A percentile compares a stretch with the other conserved stretches of the same genome.
Conservation (phyloP, 2,888 invertebrate species). For the Leptinotarsa juncta region DNA sequence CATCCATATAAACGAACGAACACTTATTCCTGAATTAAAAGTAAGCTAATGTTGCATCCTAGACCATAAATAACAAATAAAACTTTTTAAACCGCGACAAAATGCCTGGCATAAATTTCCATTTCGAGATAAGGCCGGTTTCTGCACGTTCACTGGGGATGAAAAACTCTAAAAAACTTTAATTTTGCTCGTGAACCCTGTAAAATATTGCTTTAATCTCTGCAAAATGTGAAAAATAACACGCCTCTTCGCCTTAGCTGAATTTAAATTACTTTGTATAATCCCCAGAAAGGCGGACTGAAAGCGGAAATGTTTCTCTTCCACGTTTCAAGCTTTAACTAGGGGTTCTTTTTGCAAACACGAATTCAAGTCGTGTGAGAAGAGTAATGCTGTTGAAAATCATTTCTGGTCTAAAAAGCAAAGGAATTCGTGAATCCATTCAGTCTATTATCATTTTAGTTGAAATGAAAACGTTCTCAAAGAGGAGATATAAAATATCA, state of each 20-base stretch:
- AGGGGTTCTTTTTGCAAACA: slow-evolving; percentile 31
- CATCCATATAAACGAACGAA: slow-evolving; percentile 41
- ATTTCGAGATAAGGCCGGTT: slow-evolving; percentile 62
- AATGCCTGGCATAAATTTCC: slow-evolving; percentile 59
- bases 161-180: slow-evolving; percentile 63
- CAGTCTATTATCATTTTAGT: neutral
- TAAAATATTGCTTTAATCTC: slow-evolving; percentile 68
- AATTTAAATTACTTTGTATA: slow-evolving; percentile 65
- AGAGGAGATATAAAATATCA: too few species aligned
- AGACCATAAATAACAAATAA: slow-evolving; percentile 57
- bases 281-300: slow-evolving; percentile 62
- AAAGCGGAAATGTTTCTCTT: slow-evolving; percentile 52
- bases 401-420: slow-evolving; percentile 31
- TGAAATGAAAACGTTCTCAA: too few species aligned
- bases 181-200: slow-evolving; percentile 60
- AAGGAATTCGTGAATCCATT: neutral
- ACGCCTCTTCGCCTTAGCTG: slow-evolving; percentile 65
- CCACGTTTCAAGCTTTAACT: slow-evolving; percentile 39
- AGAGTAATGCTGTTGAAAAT: slow-evolving; percentile 41
- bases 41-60: slow-evolving; percentile 50
- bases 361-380: slow-evolving; percentile 35
- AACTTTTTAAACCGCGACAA: slow-evolving; percentile 61
- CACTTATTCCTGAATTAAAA: slow-evolving; percentile 54
- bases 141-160: slow-evolving; percentile 60
- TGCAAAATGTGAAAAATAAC: slow-evolving; percentile 55